These are phyloP conservation scores for Hippolais icterina DNA, from an alignment of 2,113 vertebrate genomes.

Conservation along the genomic window DNA sequence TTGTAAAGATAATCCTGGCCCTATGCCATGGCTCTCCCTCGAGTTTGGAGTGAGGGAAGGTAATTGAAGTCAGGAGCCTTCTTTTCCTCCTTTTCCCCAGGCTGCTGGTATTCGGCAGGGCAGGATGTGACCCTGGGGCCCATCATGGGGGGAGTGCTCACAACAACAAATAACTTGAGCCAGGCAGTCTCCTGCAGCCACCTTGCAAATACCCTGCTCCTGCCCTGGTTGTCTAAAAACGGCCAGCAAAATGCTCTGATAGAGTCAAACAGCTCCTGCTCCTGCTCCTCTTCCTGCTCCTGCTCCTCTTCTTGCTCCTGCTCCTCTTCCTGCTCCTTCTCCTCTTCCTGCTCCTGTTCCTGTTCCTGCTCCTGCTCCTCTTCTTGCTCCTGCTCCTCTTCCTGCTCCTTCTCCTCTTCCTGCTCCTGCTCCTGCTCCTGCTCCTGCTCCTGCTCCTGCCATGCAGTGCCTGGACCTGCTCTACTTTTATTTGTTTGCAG, in stretches of 20 bases:
- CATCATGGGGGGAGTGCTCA: neutral
- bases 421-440: neutral
- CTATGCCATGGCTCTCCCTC: neutral
- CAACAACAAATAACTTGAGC: neutral
- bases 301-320: too few species aligned
- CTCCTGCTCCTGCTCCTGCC: neutral
- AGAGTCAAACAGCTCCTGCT: neutral
- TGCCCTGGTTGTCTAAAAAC: neutral
- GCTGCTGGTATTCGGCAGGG: neutral
- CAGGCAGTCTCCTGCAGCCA: too few species aligned
- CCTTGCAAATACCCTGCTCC: neutral
- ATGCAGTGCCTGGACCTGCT: neutral
- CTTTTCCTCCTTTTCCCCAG: neutral
- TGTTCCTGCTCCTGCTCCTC: neutral
- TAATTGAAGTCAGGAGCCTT: neutral
- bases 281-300: neutral
- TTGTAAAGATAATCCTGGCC: neutral
- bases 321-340: too few species aligned
- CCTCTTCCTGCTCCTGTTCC: too few species aligned
- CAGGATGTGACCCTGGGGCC: neutral
- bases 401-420: neutral
- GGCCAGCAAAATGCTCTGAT: neutral
- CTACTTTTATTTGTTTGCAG: neutral
- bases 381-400: neutral
- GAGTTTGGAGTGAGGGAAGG: neutral